Base-by-base conservation (phyloP, 1,140 invertebrate genomes). In the Macrocentrus cingulum region DNA sequence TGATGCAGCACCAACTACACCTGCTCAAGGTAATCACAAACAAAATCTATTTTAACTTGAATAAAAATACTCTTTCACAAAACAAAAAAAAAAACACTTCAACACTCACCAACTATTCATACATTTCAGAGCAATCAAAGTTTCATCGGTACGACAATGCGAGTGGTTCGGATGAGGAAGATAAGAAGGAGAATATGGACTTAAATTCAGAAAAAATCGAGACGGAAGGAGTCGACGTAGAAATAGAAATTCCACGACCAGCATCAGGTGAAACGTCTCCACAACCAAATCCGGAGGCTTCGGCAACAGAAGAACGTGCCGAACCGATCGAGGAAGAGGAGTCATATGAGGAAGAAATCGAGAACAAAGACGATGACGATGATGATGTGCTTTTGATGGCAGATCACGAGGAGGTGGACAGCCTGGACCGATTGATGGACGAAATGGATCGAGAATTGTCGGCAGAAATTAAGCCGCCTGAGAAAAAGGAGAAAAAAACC, bases 391-490 rank as follows among this genome's bases (percentile, higher is more conserved):
- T 77, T 3, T 49, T 78, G 4, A 78, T 77, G 71, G 71, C 76
- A 6, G 75, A 78, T 56, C 69, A 74, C n/a, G 75, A 76, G 46
- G 76, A 79, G 42, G 74, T 76, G 56, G 75, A 76, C 39, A 77
- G 75, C 55, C 59, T 79, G 4, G 76, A 79, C 22, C 68, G 75
- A 2, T 56, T 80, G 6, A 78, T 80, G 67, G 69, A 80, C 22
- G 74, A 79, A 41, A 78, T 80, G 75, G 76, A 79, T n/a, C 59
- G 67, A 18, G 76, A 77, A 46, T 75, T 76, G 60, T 69, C 69
- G 5, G 67, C 59, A 15, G 70, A 41, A 6, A 39, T 64, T 9
- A 71, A 70, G 29, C 20, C 56, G 1, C 34, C 36, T 1, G 64
- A 72, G 18, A 69, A 62, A 7, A 68, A 56, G 37, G 69, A 67